Evolutionary conservation across 2,113 vertebrate species (phyloP), one percentile per base, ranked within the genome.

Genomic region (Callionymus lyra): DNA sequence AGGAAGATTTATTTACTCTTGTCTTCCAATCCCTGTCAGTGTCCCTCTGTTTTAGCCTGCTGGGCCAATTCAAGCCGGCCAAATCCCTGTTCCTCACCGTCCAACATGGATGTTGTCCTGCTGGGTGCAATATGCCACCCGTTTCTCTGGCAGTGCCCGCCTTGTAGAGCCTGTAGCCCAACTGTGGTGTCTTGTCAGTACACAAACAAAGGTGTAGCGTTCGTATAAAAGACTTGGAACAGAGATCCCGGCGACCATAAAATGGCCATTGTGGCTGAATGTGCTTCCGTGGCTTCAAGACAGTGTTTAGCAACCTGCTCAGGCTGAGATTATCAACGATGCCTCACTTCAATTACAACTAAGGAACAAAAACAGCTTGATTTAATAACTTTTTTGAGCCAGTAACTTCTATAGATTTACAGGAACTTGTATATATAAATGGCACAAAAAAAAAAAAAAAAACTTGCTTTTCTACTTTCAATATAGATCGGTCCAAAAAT

Each of bases 101-200:
- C 59, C 65, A 58, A 47, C 72, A 50, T 41, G 33, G 56, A 50
- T 68, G 70, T 34, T 12, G 39, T 59, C 82, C 72, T 56, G 71
- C 82, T 82, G 80, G 61, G 71, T 67, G 61, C 79, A 79, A 82
- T 82, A 82, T 82, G 79, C 77, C 79, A 77, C 82, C 77, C 63
- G 39, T 70, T 55, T 68, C 51, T 39, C 48, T 27, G 52, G 70
- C 73, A 48, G 53, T 63, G 67, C 63, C 56, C 56, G 52, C 66
- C 37, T 65, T 2, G 36, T 41, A 48, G 70, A 73, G 49, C 56
- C 39, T 60, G 42, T 3, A 42, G 36, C 45, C 63, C 47, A 36
- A 50, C 61, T 27, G 62, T 21, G 41, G 49, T 9, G 35, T 47
- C 50, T 53, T 68, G 63, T 63, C 70, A 63, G 68, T 63, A 73